phyloP scores from a whole-genome alignment of 1,140 invertebrate species.

The Hycleus phaleratus region DNA sequence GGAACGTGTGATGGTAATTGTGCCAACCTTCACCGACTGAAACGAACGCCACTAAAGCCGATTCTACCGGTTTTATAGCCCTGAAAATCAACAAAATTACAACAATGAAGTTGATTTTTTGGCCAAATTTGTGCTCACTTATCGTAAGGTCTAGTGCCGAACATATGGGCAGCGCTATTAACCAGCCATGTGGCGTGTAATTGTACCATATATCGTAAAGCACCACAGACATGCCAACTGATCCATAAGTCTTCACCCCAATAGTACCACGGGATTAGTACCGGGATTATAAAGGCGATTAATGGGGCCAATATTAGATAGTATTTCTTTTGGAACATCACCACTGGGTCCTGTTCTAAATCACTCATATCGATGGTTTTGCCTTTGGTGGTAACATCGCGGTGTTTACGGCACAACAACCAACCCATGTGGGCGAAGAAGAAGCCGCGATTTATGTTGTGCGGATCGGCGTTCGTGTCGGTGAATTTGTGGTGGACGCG shows the following conservation, averaged over 20 bases:
- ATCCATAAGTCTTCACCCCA: constrained; percentile 46
- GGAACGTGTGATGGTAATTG: too few species aligned
- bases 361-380: constrained; percentile 62
- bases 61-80: too few species aligned
- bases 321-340: constrained; percentile 58
- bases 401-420: constrained; percentile 52
- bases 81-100: too few species aligned
- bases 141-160: constrained; percentile 67
- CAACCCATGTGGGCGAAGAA: constrained; percentile 60
- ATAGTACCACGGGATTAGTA: constrained; percentile 12
- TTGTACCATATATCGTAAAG: constrained; percentile 54
- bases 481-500: constrained; percentile 84
- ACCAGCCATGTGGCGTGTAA: constrained; percentile 72
- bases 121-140: constrained; percentile 42
- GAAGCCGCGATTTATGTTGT: constrained; percentile 70
- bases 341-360: constrained; percentile 59
- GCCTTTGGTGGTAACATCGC: constrained; percentile 57
- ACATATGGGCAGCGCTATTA: constrained; percentile 70
- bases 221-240: constrained; percentile 47
- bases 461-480: constrained; percentile 83
- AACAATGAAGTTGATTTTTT: too few species aligned
- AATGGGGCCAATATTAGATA: background rate
- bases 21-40: too few species aligned
- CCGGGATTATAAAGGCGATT: background rate
- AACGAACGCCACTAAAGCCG: too few species aligned